These are phyloP conservation scores for Diceros bicornis DNA, from an alignment of 2,797 vertebrate genomes.

Conservation along the genomic window DNA sequence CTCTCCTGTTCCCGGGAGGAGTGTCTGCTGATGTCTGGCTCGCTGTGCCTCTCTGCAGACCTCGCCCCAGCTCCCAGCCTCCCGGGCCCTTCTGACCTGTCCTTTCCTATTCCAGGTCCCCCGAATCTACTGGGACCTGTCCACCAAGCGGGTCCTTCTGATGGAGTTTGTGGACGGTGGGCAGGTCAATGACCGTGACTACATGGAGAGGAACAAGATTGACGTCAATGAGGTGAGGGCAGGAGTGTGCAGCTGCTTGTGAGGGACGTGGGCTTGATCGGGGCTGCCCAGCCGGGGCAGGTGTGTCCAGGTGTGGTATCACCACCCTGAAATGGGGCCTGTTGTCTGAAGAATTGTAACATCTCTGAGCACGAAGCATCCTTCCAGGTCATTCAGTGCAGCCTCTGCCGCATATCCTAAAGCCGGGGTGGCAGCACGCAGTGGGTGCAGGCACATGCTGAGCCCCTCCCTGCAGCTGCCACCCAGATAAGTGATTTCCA, in stretches of 20 bases:
- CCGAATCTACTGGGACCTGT: slow-evolving; percentile 96
- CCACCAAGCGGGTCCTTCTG: slow-evolving; percentile 95
- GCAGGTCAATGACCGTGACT: slow-evolving; percentile 96
- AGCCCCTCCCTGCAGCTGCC: background rate
- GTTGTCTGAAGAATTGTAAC: background rate
- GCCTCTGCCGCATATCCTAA: background rate
- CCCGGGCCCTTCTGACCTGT: background rate
- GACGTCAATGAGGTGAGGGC: slow-evolving; percentile 94
- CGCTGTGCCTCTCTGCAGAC: accelerated
- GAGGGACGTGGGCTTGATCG: background rate
- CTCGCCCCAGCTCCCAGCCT: background rate
- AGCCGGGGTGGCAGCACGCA: background rate
- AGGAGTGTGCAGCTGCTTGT: accelerated
- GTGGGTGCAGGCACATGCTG: accelerated
- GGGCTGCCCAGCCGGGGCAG: background rate
- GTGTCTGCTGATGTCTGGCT: background rate
- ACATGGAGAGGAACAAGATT: slow-evolving; percentile 95
- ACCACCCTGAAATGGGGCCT: background rate
- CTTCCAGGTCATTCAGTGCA: background rate
- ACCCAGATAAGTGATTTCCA: background rate
- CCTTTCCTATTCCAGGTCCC: slow-evolving; percentile 92
- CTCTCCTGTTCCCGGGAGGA: background rate
- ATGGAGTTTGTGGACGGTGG: slow-evolving; percentile 98
- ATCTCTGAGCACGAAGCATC: background rate
- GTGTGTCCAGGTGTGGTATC: background rate